Conservation (phyloP, 2,797 vertebrate genomes). For the Argya squamiceps region DNA sequence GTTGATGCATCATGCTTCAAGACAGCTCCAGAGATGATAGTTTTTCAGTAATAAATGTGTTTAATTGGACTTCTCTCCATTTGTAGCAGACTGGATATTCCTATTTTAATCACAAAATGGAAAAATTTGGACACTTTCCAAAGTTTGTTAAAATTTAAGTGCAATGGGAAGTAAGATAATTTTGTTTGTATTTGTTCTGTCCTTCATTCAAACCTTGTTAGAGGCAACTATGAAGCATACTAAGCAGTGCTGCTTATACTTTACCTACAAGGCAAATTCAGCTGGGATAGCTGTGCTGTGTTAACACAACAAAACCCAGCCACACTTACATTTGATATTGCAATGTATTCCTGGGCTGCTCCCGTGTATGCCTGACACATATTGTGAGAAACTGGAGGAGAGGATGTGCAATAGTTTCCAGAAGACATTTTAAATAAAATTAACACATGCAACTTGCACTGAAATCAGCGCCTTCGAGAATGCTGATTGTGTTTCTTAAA, state of each 20-base stretch:
- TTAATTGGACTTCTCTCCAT: neutral
- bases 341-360: neutral
- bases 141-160: conserved; percentile 9
- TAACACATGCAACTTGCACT: neutral
- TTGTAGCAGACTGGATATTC: neutral
- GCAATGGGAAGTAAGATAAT: neutral
- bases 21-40: neutral
- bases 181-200: conserved; percentile 33
- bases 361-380: neutral
- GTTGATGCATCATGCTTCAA: neutral
- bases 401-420: neutral
- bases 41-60: neutral
- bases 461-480: neutral
- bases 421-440: neutral
- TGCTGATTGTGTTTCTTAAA: neutral
- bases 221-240: neutral
- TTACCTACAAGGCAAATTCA: neutral
- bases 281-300: neutral
- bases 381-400: neutral
- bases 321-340: neutral
- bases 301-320: neutral
- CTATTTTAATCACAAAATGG: conserved; percentile 1
- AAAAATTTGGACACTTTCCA: conserved; percentile 4
- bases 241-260: neutral
- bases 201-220: conserved; percentile 15